phyloP scores from a whole-genome alignment of 2,888 invertebrate species.

The Aphrophora alni region DNA sequence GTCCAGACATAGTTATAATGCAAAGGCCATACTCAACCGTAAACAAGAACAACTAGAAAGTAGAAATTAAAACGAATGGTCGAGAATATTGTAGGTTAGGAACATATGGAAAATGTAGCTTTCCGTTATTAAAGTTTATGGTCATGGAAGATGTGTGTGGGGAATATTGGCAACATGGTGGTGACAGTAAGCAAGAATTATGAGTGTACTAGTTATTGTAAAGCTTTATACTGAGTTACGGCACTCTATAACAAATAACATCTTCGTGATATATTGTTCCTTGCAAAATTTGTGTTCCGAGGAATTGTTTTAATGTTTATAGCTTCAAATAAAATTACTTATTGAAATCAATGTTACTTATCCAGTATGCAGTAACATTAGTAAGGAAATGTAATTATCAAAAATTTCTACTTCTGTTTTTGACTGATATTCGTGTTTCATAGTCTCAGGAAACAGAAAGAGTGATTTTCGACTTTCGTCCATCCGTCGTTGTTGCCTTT shows the following conservation, averaged over 20 bases:
- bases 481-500: too few species aligned
- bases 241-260: not conserved
- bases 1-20: too few species aligned
- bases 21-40: too few species aligned
- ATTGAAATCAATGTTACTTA: not conserved
- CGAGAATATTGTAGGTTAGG: not conserved
- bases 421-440: too few species aligned
- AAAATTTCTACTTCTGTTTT: too few species aligned
- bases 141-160: not conserved
- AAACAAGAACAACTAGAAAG: not conserved
- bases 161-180: not conserved
- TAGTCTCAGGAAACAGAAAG: too few species aligned
- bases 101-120: not conserved
- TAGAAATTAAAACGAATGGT: not conserved
- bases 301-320: not conserved
- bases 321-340: not conserved
- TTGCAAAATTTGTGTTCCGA: not conserved
- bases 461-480: too few species aligned
- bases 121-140: constrained; percentile 1
- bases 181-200: constrained; percentile 2
- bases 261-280: not conserved
- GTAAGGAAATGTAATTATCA: too few species aligned
- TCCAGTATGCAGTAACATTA: too few species aligned
- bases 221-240: not conserved
- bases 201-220: not conserved